phyloP scores from a whole-genome alignment of 2,797 vertebrate species.

The Lepus oiostolus region DNA sequence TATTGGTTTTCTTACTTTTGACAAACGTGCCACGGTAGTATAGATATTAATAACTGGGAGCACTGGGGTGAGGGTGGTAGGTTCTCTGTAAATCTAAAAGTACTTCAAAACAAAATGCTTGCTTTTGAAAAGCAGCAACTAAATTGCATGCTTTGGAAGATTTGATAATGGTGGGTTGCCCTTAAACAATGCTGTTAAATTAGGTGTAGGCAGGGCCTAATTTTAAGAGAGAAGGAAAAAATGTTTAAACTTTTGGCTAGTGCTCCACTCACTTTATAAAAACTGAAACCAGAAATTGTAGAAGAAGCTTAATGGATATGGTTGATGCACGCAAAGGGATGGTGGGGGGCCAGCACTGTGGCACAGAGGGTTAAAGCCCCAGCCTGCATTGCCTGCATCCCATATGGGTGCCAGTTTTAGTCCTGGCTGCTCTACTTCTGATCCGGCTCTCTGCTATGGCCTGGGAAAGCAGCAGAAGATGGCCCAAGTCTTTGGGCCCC shows the following conservation, averaged over 20 bases:
- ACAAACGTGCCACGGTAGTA: background rate
- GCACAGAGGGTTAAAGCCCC: no score
- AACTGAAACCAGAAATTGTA: slow-evolving; percentile 1
- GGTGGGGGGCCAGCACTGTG: background rate
- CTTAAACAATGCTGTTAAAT: slow-evolving; percentile 75
- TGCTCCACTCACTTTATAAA: background rate
- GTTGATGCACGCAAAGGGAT: background rate
- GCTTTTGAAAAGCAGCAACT: slow-evolving; percentile 18
- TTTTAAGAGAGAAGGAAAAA: slow-evolving; percentile 60
- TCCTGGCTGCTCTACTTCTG: no score
- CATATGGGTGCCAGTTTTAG: no score
- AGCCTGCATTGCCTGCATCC: no score
- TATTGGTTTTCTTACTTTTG: background rate
- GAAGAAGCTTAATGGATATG: background rate
- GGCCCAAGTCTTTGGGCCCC: no score
- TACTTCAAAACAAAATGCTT: slow-evolving; percentile 48
- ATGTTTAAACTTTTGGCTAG: background rate
- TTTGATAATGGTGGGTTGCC: slow-evolving; percentile 73
- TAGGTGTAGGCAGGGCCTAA: slow-evolving; percentile 63
- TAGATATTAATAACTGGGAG: background rate
- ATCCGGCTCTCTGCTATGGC: no score
- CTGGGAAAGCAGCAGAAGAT: no score
- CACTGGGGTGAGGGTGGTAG: background rate
- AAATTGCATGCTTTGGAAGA: slow-evolving; percentile 73
- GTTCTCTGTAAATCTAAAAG: slow-evolving; percentile 53